Evolutionary conservation across 2,113 vertebrate genomes (phyloP).

Genomic region (Gallinago undulata): DNA sequence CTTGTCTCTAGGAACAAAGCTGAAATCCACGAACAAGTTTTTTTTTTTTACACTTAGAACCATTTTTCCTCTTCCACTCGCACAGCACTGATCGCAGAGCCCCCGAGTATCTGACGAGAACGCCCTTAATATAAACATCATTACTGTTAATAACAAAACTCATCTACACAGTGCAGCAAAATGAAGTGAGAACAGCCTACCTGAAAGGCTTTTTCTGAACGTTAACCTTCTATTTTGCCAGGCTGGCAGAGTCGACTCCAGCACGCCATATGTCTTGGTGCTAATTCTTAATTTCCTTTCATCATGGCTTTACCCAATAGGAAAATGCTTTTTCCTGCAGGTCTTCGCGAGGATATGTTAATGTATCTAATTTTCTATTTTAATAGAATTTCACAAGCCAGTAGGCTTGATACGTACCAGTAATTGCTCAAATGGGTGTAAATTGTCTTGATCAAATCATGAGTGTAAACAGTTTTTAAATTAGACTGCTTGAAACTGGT

Average conservation of each 20-base stretch:
- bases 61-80: not conserved
- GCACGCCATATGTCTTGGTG: not conserved
- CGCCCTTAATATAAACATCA: not conserved
- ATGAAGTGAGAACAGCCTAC: not conserved
- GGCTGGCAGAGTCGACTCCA: not conserved
- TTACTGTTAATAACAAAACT: not conserved
- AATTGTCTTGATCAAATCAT: constrained; percentile 42
- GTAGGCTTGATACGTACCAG: not conserved
- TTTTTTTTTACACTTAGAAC: not conserved
- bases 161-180: not conserved
- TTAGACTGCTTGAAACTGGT: constrained; percentile 14
- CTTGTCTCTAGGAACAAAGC: not conserved
- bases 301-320: not conserved
- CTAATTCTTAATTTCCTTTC: constrained; percentile 35
- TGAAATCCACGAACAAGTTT: not conserved
- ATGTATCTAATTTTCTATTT: constrained; percentile 3
- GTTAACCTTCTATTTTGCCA: not conserved
- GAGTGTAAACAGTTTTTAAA: constrained; percentile 32
- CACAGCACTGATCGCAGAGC: not conserved
- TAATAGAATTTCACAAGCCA: constrained; percentile 41
- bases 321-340: constrained; percentile 3
- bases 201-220: not conserved
- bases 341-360: constrained; percentile 15
- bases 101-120: not conserved
- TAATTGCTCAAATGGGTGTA: constrained; percentile 35